phyloP scores from a whole-genome alignment of 2,888 invertebrate species.

The Camptogramma bilineatum region DNA sequence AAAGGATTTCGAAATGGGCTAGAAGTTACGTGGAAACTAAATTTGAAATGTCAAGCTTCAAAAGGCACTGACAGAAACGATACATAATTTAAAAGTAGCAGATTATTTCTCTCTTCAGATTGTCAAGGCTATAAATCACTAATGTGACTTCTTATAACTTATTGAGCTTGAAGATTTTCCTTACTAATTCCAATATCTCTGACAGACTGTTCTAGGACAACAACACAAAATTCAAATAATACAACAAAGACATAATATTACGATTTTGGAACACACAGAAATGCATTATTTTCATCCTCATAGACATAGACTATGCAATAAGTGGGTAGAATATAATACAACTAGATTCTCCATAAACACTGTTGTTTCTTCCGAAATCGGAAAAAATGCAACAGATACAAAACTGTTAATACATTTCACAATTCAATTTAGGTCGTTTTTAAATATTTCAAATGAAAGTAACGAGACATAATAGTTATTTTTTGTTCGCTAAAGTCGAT shows the following conservation, averaged over 20 bases:
- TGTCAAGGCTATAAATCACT: conserved; percentile 3
- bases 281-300: conserved; percentile 46
- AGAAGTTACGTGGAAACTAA: neutral
- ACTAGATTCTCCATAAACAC: conserved; percentile 8
- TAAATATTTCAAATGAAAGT: neutral
- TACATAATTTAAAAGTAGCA: neutral
- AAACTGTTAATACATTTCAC: conserved; percentile 1
- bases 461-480: neutral
- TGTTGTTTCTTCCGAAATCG: conserved; percentile 6
- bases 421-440: conserved; percentile 4
- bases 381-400: conserved; percentile 9
- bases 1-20: conserved; percentile 15
- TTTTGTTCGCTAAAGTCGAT: conserved; percentile 3
- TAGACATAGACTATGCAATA: conserved; percentile 8
- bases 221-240: conserved; percentile 42
- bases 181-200: conserved; percentile 6
- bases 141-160: conserved; percentile 8
- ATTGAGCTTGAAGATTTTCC: conserved; percentile 13
- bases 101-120: conserved; percentile 3
- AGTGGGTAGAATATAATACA: conserved; percentile 11
- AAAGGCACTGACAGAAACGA: neutral
- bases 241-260: conserved; percentile 52
- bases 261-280: conserved; percentile 53
- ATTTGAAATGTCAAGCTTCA: conserved; percentile 8
- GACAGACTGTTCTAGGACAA: conserved; percentile 22